Conservation (phyloP, 1,140 invertebrate species). For the Zaprionus capensis region DNA sequence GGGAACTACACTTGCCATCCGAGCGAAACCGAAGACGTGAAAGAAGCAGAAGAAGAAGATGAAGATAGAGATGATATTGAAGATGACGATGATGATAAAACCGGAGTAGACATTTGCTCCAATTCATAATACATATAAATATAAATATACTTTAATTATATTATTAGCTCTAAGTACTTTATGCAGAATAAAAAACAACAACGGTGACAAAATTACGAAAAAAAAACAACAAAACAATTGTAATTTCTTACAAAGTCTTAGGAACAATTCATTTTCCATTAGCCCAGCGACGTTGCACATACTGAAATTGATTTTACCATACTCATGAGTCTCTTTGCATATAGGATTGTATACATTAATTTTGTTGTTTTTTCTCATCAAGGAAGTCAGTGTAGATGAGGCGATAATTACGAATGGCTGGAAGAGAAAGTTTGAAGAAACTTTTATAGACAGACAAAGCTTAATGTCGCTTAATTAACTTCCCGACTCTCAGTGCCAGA, state of each 20-base stretch:
- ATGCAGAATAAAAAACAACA: slow-evolving; percentile 83
- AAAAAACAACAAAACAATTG: slow-evolving; percentile 41
- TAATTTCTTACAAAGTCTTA: slow-evolving; percentile 15
- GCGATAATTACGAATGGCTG: neutral
- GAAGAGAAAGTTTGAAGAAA: neutral
- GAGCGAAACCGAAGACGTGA: slow-evolving; percentile 46
- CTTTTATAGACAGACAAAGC: neutral
- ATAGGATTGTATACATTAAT: neutral
- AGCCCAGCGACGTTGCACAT: neutral
- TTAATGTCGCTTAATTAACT: slow-evolving; percentile 3
- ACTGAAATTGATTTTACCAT: slow-evolving; percentile 27
- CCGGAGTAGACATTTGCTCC: slow-evolving; percentile 53
- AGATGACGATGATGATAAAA: slow-evolving; percentile 62
- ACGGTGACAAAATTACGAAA: slow-evolving; percentile 84
- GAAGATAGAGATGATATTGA: slow-evolving; percentile 30
- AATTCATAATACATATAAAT: slow-evolving; percentile 72
- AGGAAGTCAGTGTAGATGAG: neutral
- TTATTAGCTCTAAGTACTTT: slow-evolving; percentile 80
- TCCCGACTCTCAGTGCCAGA: neutral
- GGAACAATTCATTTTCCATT: neutral
- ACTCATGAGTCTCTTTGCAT: neutral
- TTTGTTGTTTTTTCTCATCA: neutral
- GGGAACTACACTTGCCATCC: slow-evolving; percentile 65
- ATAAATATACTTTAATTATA: slow-evolving; percentile 77
- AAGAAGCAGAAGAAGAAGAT: slow-evolving; percentile 20